Conservation (phyloP, 2,888 invertebrate genomes). For the Dolichomitus sp. region DNA sequence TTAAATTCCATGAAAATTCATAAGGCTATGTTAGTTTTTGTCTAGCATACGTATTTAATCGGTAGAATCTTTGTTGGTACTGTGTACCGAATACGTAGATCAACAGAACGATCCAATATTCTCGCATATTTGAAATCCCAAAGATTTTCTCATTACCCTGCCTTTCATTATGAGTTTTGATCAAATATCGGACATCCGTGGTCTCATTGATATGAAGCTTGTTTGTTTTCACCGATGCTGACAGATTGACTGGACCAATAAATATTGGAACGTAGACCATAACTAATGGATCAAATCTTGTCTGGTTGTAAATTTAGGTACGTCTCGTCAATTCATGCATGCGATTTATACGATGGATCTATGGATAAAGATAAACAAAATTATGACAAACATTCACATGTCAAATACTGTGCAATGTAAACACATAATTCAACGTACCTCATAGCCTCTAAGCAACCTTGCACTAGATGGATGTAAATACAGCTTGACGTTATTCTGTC, state of each 20-base stretch:
- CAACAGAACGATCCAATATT: background rate
- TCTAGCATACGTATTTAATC: too few species aligned
- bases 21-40: too few species aligned
- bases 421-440: too few species aligned
- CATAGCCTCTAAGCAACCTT: too few species aligned
- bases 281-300: background rate
- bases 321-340: conserved; percentile 7
- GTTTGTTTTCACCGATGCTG: background rate
- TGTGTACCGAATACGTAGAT: background rate
- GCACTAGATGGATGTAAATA: background rate
- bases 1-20: background rate
- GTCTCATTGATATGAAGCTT: background rate
- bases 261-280: background rate
- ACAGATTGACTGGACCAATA: background rate
- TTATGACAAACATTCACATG: background rate
- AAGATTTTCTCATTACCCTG: background rate
- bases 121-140: background rate
- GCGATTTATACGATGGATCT: background rate
- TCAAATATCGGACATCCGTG: background rate
- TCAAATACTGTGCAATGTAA: background rate
- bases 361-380: background rate
- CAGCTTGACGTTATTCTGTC: background rate
- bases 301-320: background rate
- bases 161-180: background rate
- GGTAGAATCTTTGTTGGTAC: too few species aligned